Evolutionary conservation across 2,797 vertebrate genomes (phyloP), one percentile per base, ranked within the genome.

Genomic region (Notolepis coatsorum): DNA sequence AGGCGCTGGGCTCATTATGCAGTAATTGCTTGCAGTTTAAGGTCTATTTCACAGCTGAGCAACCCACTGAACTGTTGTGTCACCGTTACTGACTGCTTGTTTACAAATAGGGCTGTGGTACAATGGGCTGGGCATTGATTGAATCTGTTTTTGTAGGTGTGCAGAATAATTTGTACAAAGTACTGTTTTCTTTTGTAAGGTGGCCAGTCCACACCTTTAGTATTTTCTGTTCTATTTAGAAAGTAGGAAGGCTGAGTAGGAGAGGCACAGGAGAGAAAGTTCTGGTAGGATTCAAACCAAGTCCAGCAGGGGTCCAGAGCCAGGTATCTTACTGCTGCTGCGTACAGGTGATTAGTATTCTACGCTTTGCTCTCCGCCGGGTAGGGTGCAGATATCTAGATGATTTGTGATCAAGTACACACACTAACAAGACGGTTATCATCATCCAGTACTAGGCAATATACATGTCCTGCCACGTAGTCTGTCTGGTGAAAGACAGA

Each of bases 11-110:
- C 77, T 90, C 81, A 90, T 90, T 89, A 87, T 85, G 78, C 65
- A 69, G 75, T 83, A 88, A 92, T 91, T 91, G 88, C 54, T 48
- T 59, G 60, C 66, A 83, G 88, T 90, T 88, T 89, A 71, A 85
- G 85, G 84, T 89, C 83, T 86, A 90, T 92, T 92, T 93, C 84
- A 91, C 90, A 91, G 90, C 61, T 82, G 83, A 91, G 84, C 70
- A 84, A 61, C 47, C 81, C 12, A 68, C 74, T 81, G 85, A 88
- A 84, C 81, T 80, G n/a, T 71, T 60, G 70, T 69, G 68, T 77
- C 59, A 52, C 46, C 47, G 63, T 66, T 68, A 63, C 50, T 51
- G 61, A 38, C 72, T 31, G 33, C 38, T 46, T 79, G 75, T 86
- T 90, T 81, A 73, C 79, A 68, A 65, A 68, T 55, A 43, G 2